Conservation (phyloP, 2,113 vertebrate species). For the Syngnathus typhle region DNA sequence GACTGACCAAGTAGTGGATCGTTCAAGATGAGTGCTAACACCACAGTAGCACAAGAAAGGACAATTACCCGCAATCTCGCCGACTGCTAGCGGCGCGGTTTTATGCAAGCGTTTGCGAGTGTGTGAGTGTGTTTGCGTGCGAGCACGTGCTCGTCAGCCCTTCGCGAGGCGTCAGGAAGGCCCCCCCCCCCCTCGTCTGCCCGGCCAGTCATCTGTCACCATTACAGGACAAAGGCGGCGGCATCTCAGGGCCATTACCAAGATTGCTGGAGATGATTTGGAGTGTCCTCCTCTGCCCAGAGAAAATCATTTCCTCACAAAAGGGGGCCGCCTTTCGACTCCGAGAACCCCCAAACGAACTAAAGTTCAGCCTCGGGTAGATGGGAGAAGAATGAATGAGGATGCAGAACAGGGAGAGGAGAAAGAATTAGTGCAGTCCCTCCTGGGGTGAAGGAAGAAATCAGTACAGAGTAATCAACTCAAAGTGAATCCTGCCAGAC, state of each 20-base stretch:
- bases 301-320: constrained; percentile 73
- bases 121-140: constrained; percentile 37
- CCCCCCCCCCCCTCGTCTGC: constrained; percentile 58
- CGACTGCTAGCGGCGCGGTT: constrained; percentile 54
- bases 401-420: constrained; percentile 17
- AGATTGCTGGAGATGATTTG: constrained; percentile 79
- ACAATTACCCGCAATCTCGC: constrained; percentile 72
- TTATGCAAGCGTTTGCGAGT: constrained; percentile 67
- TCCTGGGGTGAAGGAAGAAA: constrained; percentile 21
- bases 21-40: constrained; percentile 68
- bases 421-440: constrained; percentile 27
- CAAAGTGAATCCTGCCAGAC: constrained; percentile 12
- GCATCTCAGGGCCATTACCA: constrained; percentile 75
- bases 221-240: constrained; percentile 72
- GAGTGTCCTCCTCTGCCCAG: constrained; percentile 73
- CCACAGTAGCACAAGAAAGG: constrained; percentile 58
- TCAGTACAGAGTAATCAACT: constrained; percentile 25
- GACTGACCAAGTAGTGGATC: constrained; percentile 45
- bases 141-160: constrained; percentile 21
- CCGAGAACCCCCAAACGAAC: constrained; percentile 41
- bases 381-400: constrained; percentile 31
- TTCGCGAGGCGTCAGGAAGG: constrained; percentile 48
- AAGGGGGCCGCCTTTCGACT: constrained; percentile 48
- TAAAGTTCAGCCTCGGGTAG: not conserved
- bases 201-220: constrained; percentile 72